Base-by-base conservation (phyloP, 2,888 invertebrate genomes). In the Drosophila demipolita region DNA sequence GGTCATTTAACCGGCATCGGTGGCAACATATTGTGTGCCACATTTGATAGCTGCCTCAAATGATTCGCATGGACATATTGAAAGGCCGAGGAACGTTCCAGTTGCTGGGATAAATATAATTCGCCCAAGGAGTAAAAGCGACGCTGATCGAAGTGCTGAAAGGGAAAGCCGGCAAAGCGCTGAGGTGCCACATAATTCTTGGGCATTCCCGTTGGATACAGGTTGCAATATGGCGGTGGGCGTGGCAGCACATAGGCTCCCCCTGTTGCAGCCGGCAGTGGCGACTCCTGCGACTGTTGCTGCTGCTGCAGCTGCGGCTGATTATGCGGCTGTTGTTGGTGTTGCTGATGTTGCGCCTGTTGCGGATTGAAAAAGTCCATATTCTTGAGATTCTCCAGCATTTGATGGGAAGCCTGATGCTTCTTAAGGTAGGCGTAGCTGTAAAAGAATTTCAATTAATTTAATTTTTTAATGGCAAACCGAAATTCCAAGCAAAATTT, bases 351-450 rank as follows among this genome's bases (percentile, higher is more conserved):
- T 6, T 82, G 77, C 1, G 70, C 64, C 33, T 71, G 73, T 32
- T 79, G 84, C 0, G 79, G 73, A 63, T 88, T 89, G 40, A 91
- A 87, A 26, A 90, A 83, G 17, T 93, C 93, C 65, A 91, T 71
- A 1, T 81, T 82, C 68, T 92, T 92, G 0, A 93, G 85, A 73
- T 91, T 92, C 35, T 93, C 91, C 48, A 93, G 61, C 89, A 93
- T 91, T 73, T 93, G 92, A 80, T 93, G 93, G 3, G 93, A 93
- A 17, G 89, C 87, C 57, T 92, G 87, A 69, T 93, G 93, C 80
- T 95, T 95, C 86, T 94, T 94, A 3, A 95, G 86, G 78, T 95
- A 95, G 20, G 93, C 92, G 66, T 93, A 92, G 54, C 93, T 93
- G 55, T 7, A 49, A 57, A 26, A 38, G 17, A 20, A 8, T 23